Evolutionary conservation across 2,113 vertebrate species (phyloP).

Genomic region (Bothrops jararaca): DNA sequence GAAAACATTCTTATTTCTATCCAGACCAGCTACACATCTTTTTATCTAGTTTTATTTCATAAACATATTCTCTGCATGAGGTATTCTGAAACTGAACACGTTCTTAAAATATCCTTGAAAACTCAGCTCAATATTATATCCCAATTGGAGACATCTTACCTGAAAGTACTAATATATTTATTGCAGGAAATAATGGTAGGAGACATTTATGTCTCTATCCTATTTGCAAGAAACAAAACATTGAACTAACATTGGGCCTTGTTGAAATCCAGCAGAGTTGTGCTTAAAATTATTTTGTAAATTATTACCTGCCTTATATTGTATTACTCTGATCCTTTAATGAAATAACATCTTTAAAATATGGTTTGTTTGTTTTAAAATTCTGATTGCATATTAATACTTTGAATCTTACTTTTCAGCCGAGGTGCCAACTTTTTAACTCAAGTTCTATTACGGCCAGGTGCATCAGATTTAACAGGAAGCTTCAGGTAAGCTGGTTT

Average conservation of each 20-base stretch:
- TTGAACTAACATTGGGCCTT: neutral
- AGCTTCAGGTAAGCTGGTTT: slow-evolving; percentile 87
- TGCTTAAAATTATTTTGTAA: neutral
- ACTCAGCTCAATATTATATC: neutral
- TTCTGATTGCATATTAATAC: slow-evolving; percentile 19
- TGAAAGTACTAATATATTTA: neutral
- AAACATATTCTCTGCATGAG: neutral
- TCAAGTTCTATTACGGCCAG: slow-evolving; percentile 90
- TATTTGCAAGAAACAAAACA: neutral
- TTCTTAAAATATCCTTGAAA: neutral
- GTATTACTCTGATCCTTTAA: neutral
- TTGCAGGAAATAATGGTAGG: neutral
- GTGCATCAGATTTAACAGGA: slow-evolving; percentile 93
- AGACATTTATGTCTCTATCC: neutral
- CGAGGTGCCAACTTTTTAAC: slow-evolving; percentile 94
- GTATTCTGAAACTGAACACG: neutral
- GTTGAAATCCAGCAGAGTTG: neutral
- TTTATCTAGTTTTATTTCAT: neutral
- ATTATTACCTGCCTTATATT: neutral
- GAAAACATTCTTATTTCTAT: neutral
- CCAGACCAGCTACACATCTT: neutral
- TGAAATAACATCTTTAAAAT: neutral
- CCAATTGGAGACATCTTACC: neutral
- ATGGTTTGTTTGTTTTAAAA: neutral
- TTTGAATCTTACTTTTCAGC: slow-evolving; percentile 67